phyloP scores from a whole-genome alignment of 2,888 invertebrate species.

The Oxycera nigricornis region DNA sequence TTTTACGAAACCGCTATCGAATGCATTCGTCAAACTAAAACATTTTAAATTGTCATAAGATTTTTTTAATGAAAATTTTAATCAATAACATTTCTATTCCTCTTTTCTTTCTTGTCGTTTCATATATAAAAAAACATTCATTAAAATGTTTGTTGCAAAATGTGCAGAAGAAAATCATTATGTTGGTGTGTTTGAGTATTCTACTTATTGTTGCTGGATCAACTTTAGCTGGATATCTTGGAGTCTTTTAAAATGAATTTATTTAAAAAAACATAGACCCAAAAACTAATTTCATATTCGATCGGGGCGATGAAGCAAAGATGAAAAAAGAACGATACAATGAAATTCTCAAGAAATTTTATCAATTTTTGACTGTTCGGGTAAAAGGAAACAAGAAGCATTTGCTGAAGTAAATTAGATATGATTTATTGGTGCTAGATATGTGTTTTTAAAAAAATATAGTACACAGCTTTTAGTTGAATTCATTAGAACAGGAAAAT shows the following conservation, averaged over 20 bases:
- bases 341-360: too few relatives aligned
- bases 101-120: constrained; percentile 26
- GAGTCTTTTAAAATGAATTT: constrained; percentile 57
- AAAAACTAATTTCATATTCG: constrained; percentile 1
- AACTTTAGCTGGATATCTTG: constrained; percentile 72
- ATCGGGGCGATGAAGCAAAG: neutral
- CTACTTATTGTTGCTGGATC: constrained; percentile 75
- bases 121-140: neutral
- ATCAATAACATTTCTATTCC: constrained; percentile 1
- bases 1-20: neutral
- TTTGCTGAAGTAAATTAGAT: too few relatives aligned
- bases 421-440: too few relatives aligned
- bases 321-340: neutral
- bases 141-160: constrained; percentile 32
- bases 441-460: neutral
- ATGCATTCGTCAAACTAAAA: constrained; percentile 30
- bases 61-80: constrained; percentile 18
- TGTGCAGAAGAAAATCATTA: constrained; percentile 93
- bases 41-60: constrained; percentile 33
- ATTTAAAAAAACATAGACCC: neutral
- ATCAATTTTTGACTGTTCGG: too few relatives aligned
- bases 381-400: too few relatives aligned
- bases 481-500: neutral
- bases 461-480: neutral
- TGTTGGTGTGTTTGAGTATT: constrained; percentile 85